Percentiles rank a stretch among this genome's conserved stretches.
These are phyloP conservation scores for human (Homo sapiens) DNA, from an alignment of 2,113 vertebrate genomes.

Conservation along the genomic window DNA sequence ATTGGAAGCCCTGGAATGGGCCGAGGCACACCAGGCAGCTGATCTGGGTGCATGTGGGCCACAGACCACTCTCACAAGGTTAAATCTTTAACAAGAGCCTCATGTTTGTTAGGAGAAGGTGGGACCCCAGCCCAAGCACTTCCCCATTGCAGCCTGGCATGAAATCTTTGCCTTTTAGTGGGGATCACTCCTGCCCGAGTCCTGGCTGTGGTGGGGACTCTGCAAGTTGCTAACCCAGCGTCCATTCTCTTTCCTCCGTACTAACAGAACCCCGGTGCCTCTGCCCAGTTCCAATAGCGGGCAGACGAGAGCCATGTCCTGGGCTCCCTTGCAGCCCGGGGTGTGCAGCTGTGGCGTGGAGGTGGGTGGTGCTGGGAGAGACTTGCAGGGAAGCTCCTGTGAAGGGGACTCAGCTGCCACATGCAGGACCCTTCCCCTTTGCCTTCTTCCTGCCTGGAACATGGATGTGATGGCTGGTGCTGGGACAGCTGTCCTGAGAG, in stretches of 20 bases:
- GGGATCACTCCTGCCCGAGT: background rate
- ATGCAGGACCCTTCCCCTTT: background rate
- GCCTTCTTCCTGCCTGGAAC: background rate
- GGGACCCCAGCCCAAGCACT: background rate
- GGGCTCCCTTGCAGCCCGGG: fast-evolving
- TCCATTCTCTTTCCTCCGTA: background rate
- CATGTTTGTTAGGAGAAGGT: background rate
- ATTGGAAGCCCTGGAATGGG: background rate
- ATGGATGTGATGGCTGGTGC: background rate
- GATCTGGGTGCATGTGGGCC: fast-evolving
- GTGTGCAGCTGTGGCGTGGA: fast-evolving
- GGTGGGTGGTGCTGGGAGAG: background rate
- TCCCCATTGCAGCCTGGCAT: background rate
- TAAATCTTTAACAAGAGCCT: background rate
- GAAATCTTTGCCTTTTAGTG: background rate
- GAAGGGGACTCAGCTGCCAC: background rate
- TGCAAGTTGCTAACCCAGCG: background rate
- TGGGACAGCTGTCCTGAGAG: background rate
- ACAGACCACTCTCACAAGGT: background rate
- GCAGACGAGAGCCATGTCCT: fast-evolving
- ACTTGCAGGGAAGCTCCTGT: background rate
- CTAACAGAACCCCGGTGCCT: background rate
- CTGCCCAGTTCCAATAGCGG: background rate
- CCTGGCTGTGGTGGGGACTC: background rate
- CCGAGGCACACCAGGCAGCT: background rate